Base-by-base conservation (phyloP, 1,140 invertebrate species). In the Hyles vespertilio region DNA sequence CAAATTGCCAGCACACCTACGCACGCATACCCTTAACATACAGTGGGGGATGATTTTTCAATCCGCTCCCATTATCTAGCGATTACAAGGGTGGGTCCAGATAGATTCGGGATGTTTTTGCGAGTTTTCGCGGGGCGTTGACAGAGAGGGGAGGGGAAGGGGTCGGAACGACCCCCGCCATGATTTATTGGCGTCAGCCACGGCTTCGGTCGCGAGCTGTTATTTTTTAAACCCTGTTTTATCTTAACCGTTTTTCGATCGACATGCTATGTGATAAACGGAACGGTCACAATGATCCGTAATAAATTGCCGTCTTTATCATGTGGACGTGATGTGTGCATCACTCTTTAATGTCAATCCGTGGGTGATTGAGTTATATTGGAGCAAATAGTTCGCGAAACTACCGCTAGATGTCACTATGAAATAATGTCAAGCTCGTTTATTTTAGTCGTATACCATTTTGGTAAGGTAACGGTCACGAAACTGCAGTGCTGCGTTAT, bases 41-140 rank as follows among this genome's bases (percentile, higher is more conserved):
- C 60, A 65, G 50, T 50, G 47, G 59, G 51, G 62, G 69, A 74
- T 71, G 64, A 74, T 71, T 74, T 74, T 71, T 74, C 72, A 72
- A 72, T 74, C 69, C 60, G 54, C 58, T 51, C 60, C 63, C 72
- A 74, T 74, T 72, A 74, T 74, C 65, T 69, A 63, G 61, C 65
- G 69, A 74, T 74, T 74, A 74, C 72, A 75, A 70, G 72, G 70
- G 67, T 70, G 67, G 63, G 61, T 67, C 72, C 69, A 66, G 65
- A 68, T 63, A 63, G 69, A 69, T 70, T 67, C 59, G 60, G 72
- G 64, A 63, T 68, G 67, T 70, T 75, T 74, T 75, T 72, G 61
- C 64, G 56, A 56, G 53, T 63, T 58, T 62, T 56, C 59, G 59
- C 53, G 43, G 48, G 50, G 34, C 50, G 53, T 56, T 43, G 64